Evolutionary conservation across 2,888 invertebrate species (phyloP).

Genomic region (Axea sp.): DNA sequence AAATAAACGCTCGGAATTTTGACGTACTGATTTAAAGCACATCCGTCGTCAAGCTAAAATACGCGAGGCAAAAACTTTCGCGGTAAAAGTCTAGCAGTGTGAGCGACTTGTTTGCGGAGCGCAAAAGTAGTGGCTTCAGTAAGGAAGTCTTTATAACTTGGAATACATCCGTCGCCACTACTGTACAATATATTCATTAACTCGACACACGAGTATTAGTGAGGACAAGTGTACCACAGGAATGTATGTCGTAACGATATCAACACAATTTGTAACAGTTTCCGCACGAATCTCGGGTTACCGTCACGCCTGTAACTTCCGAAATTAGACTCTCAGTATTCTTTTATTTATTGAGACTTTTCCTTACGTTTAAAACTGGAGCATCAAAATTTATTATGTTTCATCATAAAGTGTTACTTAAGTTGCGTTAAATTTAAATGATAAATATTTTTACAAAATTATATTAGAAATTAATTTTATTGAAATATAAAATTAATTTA

Average conservation of each 20-base stretch:
- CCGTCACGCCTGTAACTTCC: conserved; percentile 37
- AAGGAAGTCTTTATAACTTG: conserved; percentile 52
- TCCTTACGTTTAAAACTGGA: conserved; percentile 9
- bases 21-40: conserved; percentile 39
- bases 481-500: too few relatives aligned
- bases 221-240: conserved; percentile 23
- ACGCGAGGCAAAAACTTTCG: conserved; percentile 37
- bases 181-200: conserved; percentile 59
- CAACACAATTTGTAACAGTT: conserved; percentile 55
- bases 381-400: too few relatives aligned
- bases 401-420: too few relatives aligned
- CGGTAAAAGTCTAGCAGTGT: conserved; percentile 19
- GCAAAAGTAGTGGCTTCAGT: conserved; percentile 26
- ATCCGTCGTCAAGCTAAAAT: conserved; percentile 29
- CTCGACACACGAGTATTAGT: conserved; percentile 49
- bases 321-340: conserved; percentile 32
- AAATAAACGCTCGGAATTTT: conserved; percentile 31
- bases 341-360: conserved; percentile 29
- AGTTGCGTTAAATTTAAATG: too few relatives aligned
- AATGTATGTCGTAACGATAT: conserved; percentile 37
- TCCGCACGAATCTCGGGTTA: conserved; percentile 41
- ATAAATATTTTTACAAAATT: too few relatives aligned
- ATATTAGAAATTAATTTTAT: too few relatives aligned
- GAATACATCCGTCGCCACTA: conserved; percentile 48
- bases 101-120: conserved; percentile 47